These are phyloP conservation scores for Maniola hyperantus DNA, from an alignment of 2,888 invertebrate species.

Conservation along the genomic window DNA sequence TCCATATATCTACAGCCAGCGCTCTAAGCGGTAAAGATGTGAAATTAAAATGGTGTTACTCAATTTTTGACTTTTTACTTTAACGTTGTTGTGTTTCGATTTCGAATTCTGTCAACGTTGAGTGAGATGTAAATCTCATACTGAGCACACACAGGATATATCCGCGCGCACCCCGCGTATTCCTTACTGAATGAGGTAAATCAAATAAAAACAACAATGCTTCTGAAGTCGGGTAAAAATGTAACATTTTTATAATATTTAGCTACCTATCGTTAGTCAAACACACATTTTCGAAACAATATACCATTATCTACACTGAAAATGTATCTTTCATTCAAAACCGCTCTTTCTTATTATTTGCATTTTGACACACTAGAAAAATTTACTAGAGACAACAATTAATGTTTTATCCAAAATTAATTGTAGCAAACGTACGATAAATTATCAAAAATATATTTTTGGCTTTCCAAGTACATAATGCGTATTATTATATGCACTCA, in stretches of 20 bases:
- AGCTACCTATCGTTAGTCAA: constrained; percentile 8
- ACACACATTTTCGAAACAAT: constrained; percentile 1
- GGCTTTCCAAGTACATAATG: constrained; percentile 4
- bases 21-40: too few relatives aligned
- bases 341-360: neutral
- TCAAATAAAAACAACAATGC: neutral
- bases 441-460: constrained; percentile 25
- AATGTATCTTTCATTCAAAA: neutral
- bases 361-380: constrained; percentile 24
- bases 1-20: neutral
- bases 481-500: constrained; percentile 3
- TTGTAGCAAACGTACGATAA: constrained; percentile 10
- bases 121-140: too few relatives aligned
- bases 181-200: too few relatives aligned
- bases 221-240: neutral
- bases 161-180: too few relatives aligned
- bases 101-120: too few relatives aligned
- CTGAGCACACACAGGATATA: too few relatives aligned
- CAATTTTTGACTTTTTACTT: too few relatives aligned
- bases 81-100: too few relatives aligned
- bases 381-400: neutral
- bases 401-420: neutral
- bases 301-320: neutral
- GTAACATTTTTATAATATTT: neutral
- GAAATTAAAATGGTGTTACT: too few relatives aligned